phyloP scores from a whole-genome alignment of 1,140 invertebrate genomes.

The Macrotrachela quadricornifera region DNA sequence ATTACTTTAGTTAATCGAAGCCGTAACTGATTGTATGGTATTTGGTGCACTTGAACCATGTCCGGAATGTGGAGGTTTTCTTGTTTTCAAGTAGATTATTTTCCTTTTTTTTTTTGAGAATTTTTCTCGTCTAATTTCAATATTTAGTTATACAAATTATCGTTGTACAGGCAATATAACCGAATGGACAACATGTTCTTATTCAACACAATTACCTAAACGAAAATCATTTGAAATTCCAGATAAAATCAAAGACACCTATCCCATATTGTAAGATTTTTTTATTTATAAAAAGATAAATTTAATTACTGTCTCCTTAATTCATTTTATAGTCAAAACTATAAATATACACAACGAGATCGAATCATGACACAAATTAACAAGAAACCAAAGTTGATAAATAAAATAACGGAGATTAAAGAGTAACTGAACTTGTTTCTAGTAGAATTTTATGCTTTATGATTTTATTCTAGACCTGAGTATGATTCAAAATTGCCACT shows the following conservation, averaged over 20 bases:
- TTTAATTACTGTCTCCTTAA: constrained; percentile 1
- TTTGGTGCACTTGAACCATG: constrained; percentile 53
- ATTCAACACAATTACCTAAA: constrained; percentile 47
- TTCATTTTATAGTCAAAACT: too few species aligned
- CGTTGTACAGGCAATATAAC: constrained; percentile 54
- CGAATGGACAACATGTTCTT: constrained; percentile 72
- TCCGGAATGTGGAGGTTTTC: constrained; percentile 42
- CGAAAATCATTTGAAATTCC: constrained; percentile 41
- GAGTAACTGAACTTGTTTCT: too few species aligned
- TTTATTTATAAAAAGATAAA: too few species aligned
- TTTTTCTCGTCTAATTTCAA: not conserved
- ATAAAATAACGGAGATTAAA: too few species aligned
- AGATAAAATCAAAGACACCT: constrained; percentile 42
- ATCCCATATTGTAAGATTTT: constrained; percentile 21
- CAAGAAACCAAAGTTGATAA: too few species aligned
- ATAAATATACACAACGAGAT: too few species aligned
- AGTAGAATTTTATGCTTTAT: too few species aligned
- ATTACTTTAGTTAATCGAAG: not conserved
- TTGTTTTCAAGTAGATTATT: constrained; percentile 21
- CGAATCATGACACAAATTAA: too few species aligned
- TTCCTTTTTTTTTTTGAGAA: constrained; percentile 51
- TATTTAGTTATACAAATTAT: constrained; percentile 52
- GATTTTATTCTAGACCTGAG: too few species aligned
- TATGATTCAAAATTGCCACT: too few species aligned
- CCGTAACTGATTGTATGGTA: constrained; percentile 48